Conservation (phyloP, 2,797 vertebrate species). For the Melopsittacus undulatus region DNA sequence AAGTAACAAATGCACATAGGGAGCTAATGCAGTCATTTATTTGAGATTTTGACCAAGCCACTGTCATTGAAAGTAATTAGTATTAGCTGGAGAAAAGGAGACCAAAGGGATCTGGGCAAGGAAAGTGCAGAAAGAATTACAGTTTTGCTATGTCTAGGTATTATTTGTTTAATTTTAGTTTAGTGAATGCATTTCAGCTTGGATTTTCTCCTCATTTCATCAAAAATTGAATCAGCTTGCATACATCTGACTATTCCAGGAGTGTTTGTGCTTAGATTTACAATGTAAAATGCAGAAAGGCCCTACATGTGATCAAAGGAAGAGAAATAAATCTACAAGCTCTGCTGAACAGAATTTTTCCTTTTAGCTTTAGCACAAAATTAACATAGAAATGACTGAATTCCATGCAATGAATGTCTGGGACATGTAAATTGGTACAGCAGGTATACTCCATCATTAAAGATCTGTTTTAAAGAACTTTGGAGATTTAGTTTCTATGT, state of each 20-base stretch:
- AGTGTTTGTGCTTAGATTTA: not conserved
- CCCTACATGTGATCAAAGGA: not conserved
- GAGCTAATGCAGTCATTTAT: not conserved
- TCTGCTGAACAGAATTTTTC: not conserved
- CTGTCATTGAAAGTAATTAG: not conserved
- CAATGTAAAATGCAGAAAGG: not conserved
- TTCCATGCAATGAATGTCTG: not conserved
- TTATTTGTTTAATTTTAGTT: not conserved
- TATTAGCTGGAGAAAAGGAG: not conserved
- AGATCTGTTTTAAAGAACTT: not conserved
- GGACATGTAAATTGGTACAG: not conserved
- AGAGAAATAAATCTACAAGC: constrained; percentile 7
- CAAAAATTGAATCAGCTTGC: not conserved
- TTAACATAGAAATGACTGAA: not conserved
- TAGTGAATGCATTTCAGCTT: not conserved
- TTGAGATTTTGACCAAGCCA: not conserved
- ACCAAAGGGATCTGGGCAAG: not conserved
- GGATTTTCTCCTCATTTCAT: not conserved
- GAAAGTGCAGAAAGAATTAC: not conserved
- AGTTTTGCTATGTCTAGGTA: not conserved
- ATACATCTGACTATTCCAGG: not conserved
- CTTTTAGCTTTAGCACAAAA: not conserved
- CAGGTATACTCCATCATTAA: not conserved
- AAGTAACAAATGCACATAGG: not conserved
- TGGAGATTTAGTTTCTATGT: constrained; percentile 15